Evolutionary conservation across 1,140 invertebrate species (phyloP), one percentile per base, ranked within the genome.

Genomic region (Cryptotermes secundus): DNA sequence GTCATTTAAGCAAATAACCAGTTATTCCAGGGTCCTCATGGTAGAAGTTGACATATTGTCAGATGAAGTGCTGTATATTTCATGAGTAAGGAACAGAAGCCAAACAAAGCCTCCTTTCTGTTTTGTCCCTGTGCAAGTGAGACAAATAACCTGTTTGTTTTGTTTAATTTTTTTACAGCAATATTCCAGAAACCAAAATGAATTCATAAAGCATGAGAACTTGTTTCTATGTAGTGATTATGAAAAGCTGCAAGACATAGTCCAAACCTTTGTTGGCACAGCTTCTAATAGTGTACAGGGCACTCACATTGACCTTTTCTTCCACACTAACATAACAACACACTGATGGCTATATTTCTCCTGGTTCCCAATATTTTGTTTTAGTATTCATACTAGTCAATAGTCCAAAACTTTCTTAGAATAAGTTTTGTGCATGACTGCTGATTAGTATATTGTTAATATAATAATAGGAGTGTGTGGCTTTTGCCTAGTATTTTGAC

Each of bases 341-440:
- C n/a, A n/a, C n/a, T n/a, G n/a, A n/a, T n/a, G n/a, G n/a, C n/a
- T n/a, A n/a, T n/a, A n/a, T n/a, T n/a, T n/a, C n/a, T n/a, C n/a
- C n/a, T n/a, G n/a, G n/a, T n/a, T n/a, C n/a, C n/a, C n/a, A n/a
- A n/a, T n/a, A n/a, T n/a, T n/a, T n/a, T n/a, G n/a, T n/a, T 72
- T 31, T 31, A 31, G 1, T 72, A 31, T 49, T 19, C 0, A 31
- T 72, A 10, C 26, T 72, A 31, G 59, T 72, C 26, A 12, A 72
- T 72, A 72, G 59, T 72, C n/a, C 59, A 72, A 49, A 26, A 26
- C 59, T 72, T 72, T 16, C 9, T n/a, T 72, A 72, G 59, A 26
- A 31, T 72, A 72, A 72, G 59, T n/a, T 72, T 26, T 72, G n/a
- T 72, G 59, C 59, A 72, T 72, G 59, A 72, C 14, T 72, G 59